phyloP scores from a whole-genome alignment of 92 coral and sea anemone genomes.

The Bergia puertoricense region DNA sequence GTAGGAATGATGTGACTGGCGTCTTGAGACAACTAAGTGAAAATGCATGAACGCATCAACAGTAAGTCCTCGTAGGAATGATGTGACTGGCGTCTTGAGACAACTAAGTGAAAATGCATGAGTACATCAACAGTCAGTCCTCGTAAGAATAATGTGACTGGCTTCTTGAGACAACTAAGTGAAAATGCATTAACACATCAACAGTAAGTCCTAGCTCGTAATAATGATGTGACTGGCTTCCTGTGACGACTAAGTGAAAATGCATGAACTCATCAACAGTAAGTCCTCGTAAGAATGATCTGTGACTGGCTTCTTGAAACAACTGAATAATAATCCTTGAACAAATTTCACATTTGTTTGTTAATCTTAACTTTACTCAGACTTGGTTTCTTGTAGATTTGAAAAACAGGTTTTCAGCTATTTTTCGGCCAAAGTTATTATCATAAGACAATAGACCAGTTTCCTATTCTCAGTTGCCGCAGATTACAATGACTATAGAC shows the following conservation, averaged over 20 bases:
- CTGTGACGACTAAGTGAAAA: conserved; percentile 37
- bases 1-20: conserved; percentile 50
- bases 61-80: conserved; percentile 70
- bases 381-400: too few species aligned
- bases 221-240: conserved; percentile 66
- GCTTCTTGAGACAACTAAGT: conserved; percentile 53
- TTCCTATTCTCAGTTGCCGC: too few species aligned
- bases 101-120: conserved; percentile 22
- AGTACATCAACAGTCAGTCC: conserved; percentile 59
- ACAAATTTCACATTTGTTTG: too few species aligned
- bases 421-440: too few species aligned
- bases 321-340: too few species aligned
- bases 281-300: too few species aligned
- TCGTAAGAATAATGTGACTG: conserved; percentile 54
- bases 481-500: too few species aligned
- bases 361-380: too few species aligned
- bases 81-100: conserved; percentile 65
- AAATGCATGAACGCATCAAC: conserved; percentile 43
- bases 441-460: too few species aligned
- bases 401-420: too few species aligned
- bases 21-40: conserved; percentile 47
- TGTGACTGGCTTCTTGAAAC: too few species aligned
- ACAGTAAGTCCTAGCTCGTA: background rate
- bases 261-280: background rate
- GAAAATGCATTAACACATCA: too few species aligned